These are phyloP conservation scores for Drosophila willistoni DNA, from an alignment of 1,140 invertebrate species.

Conservation along the genomic window DNA sequence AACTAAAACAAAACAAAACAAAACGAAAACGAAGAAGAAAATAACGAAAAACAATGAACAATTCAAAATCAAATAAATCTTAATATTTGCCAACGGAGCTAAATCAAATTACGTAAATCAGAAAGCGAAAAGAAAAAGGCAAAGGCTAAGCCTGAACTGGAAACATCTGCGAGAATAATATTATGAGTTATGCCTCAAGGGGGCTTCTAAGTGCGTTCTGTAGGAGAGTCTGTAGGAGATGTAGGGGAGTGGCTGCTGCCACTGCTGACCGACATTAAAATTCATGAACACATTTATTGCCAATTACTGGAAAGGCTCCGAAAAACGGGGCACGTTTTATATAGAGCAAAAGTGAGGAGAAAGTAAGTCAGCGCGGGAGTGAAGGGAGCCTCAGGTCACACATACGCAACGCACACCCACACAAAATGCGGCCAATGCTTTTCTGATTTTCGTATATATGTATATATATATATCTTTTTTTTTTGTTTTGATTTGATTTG, in stretches of 20 bases:
- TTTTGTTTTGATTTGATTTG: constrained; percentile 57
- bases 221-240: background rate
- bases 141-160: constrained; percentile 43
- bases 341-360: constrained; percentile 26
- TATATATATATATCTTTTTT: background rate
- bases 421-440: constrained; percentile 31
- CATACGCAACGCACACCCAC: constrained; percentile 18
- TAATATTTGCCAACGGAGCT: constrained; percentile 56
- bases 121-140: constrained; percentile 17
- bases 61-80: constrained; percentile 79
- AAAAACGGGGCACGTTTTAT: constrained; percentile 57
- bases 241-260: constrained; percentile 54
- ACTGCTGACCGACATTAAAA: constrained; percentile 74
- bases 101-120: constrained; percentile 76
- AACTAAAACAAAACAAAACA: constrained; percentile 18
- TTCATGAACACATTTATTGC: constrained; percentile 82
- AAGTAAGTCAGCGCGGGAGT: background rate
- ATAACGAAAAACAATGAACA: constrained; percentile 21
- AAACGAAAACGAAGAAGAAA: background rate
- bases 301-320: constrained; percentile 70
- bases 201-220: background rate
- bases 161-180: constrained; percentile 67
- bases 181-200: constrained; percentile 70
- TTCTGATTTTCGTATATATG: background rate
- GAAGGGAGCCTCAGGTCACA: background rate